phyloP scores from a whole-genome alignment of 2,113 vertebrate species.

The Dicerorhinus sumatrensis region DNA sequence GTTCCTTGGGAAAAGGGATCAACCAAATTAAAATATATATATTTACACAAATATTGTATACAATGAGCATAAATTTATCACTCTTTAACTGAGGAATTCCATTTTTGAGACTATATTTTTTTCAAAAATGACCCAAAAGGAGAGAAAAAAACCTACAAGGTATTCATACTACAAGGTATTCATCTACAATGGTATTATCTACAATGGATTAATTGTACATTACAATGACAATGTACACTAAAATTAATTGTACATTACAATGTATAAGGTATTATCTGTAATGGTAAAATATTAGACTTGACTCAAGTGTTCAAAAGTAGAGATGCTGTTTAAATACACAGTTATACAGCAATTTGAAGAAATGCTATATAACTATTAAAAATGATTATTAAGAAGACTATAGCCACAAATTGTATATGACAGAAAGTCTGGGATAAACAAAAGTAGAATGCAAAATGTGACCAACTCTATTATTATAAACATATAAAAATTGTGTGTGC shows the following conservation, averaged over 20 bases:
- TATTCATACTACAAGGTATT: neutral
- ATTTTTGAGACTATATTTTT: constrained; percentile 1
- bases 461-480: neutral
- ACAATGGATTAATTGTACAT: too few species aligned
- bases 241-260: too few species aligned
- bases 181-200: neutral
- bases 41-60: neutral
- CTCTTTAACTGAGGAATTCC: constrained; percentile 24
- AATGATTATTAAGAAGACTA: neutral
- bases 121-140: neutral
- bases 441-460: neutral
- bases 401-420: neutral
- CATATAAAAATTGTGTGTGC: neutral
- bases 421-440: neutral
- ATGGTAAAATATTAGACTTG: neutral
- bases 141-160: neutral
- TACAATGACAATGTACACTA: too few species aligned
- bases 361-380: neutral
- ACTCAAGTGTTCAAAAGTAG: neutral
- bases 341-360: neutral
- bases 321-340: neutral
- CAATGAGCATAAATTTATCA: neutral
- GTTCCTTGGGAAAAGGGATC: neutral
- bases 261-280: neutral
- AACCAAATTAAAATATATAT: neutral